Conservation (phyloP, 2,888 invertebrate species). For the Troilus luridus region DNA sequence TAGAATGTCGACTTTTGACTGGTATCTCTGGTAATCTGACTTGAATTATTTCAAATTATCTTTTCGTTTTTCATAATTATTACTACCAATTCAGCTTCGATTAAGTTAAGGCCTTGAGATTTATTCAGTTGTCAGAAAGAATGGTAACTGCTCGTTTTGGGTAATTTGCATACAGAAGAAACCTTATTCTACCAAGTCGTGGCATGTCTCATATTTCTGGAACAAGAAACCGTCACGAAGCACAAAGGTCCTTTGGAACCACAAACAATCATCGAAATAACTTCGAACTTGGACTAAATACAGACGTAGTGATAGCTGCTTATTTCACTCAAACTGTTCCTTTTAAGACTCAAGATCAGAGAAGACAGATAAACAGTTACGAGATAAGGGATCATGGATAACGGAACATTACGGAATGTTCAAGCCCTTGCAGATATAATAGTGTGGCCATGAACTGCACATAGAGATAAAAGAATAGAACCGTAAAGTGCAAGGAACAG, state of each 20-base stretch:
- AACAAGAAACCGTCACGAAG: neutral
- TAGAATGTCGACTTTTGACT: neutral
- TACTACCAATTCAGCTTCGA: neutral
- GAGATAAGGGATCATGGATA: conserved; percentile 31
- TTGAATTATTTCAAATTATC: conserved; percentile 7
- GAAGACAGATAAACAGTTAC: neutral
- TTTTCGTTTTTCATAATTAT: neutral
- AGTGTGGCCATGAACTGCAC: conserved; percentile 23
- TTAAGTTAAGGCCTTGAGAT: neutral
- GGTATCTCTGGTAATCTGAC: neutral
- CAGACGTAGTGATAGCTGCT: neutral
- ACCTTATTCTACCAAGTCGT: neutral
- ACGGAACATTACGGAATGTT: conserved; percentile 29
- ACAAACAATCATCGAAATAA: conserved; percentile 8
- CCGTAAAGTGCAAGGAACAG: conserved; percentile 38
- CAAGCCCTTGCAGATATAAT: conserved; percentile 17
- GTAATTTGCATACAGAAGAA: neutral
- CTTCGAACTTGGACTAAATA: conserved; percentile 34
- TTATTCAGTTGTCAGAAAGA: neutral
- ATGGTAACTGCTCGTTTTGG: neutral
- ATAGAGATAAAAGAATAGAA: conserved; percentile 17
- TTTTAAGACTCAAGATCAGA: neutral
- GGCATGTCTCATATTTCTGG: neutral
- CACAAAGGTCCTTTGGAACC: neutral
- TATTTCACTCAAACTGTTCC: neutral